Evolutionary conservation across 2,888 invertebrate species (phyloP).

Genomic region (Synanthedon tipuliformis): DNA sequence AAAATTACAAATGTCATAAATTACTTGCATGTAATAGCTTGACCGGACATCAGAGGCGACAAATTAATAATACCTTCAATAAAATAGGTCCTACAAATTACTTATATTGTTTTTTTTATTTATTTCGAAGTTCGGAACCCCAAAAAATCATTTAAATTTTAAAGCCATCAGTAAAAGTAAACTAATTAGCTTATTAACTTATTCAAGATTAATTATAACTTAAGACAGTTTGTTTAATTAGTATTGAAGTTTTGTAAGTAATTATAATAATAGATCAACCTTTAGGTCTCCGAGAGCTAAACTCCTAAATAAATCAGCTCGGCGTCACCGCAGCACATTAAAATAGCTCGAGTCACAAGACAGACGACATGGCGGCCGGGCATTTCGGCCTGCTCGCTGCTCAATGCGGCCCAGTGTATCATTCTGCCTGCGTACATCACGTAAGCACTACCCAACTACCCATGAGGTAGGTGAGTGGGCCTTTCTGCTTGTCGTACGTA

Average conservation of each 20-base stretch:
- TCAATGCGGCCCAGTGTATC: background rate
- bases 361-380: conserved; percentile 47
- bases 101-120: too few relatives aligned
- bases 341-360: conserved; percentile 57
- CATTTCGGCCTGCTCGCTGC: conserved; percentile 9
- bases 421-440: background rate
- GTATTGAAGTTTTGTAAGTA: conserved; percentile 4
- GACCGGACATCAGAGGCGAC: too few relatives aligned
- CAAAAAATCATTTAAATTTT: too few relatives aligned
- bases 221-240: too few relatives aligned
- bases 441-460: background rate
- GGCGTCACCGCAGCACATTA: conserved; percentile 19
- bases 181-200: too few relatives aligned
- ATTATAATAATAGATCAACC: conserved; percentile 22
- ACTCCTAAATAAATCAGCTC: conserved; percentile 42
- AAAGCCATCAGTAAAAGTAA: too few relatives aligned
- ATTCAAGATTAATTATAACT: too few relatives aligned
- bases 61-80: too few relatives aligned
- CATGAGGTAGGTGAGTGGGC: background rate
- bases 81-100: too few relatives aligned
- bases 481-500: background rate
- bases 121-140: too few relatives aligned
- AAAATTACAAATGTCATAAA: too few relatives aligned
- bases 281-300: conserved; percentile 25
- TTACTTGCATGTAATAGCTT: too few relatives aligned